Percentiles rank a stretch among this genome's conserved stretches.
Conservation (phyloP, 64 coral and sea anemone genomes). For the Orbicella faveolata region DNA sequence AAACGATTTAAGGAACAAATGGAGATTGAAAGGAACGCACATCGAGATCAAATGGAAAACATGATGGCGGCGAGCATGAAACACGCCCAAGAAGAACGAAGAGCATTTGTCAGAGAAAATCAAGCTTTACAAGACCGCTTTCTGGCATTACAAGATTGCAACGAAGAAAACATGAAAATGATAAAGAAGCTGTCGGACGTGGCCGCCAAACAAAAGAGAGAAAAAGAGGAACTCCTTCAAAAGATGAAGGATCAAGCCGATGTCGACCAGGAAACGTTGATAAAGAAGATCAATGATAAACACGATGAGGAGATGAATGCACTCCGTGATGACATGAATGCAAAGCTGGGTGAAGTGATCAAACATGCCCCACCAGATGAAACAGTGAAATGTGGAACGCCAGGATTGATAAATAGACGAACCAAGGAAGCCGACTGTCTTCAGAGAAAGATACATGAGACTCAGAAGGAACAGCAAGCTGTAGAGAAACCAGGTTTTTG, state of each 20-base stretch:
- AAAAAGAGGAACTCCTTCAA: constrained; percentile 3
- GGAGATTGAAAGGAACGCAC: not conserved
- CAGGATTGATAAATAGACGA: not conserved
- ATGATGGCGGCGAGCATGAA: constrained; percentile 15
- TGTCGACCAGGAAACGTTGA: not conserved
- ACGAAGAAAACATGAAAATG: constrained; percentile 22
- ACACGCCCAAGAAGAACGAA: not conserved
- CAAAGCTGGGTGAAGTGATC: not conserved
- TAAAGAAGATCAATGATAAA: constrained; percentile 1
- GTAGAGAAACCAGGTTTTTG: constrained; percentile 23
- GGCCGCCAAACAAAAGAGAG: not conserved
- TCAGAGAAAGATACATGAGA: not conserved
- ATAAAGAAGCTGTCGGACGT: not conserved
- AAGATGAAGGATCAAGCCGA: not conserved
- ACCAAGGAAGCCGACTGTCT: not conserved
- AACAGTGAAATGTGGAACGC: not conserved
- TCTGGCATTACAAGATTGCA: not conserved
- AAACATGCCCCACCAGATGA: not conserved
- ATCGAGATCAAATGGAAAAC: constrained; percentile 2
- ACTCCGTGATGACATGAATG: not conserved
- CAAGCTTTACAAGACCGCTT: constrained; percentile 5
- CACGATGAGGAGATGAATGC: constrained; percentile 8
- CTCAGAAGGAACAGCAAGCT: not conserved
- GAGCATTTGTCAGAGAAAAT: not conserved
- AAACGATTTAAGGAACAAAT: constrained; percentile 14